These are phyloP conservation scores for Paralichthys olivaceus DNA, from an alignment of 2,113 vertebrate species.

Conservation along the genomic window DNA sequence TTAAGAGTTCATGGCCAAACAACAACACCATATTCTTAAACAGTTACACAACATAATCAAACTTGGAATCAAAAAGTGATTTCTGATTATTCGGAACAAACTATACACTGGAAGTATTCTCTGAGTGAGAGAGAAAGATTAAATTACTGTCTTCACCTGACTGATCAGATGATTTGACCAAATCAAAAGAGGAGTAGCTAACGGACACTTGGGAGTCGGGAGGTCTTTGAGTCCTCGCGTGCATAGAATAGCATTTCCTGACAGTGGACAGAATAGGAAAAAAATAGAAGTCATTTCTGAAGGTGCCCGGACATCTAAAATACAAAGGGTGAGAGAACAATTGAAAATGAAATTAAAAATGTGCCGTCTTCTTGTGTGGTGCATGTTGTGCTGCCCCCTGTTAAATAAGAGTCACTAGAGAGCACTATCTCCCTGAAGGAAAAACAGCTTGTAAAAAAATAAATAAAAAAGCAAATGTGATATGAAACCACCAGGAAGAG, in stretches of 20 bases:
- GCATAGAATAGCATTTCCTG: constrained; percentile 59
- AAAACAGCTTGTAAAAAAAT: constrained; percentile 17
- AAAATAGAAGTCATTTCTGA: constrained; percentile 53
- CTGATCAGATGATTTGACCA: constrained; percentile 4
- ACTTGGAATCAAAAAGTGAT: too few relatives aligned
- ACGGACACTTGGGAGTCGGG: constrained; percentile 18
- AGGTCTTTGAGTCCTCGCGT: constrained; percentile 45
- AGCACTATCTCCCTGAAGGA: constrained; percentile 49
- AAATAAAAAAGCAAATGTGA: constrained; percentile 24
- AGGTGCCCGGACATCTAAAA: constrained; percentile 65
- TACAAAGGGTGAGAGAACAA: constrained; percentile 64
- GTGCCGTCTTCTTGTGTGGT: constrained; percentile 53
- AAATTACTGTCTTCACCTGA: constrained; percentile 6
- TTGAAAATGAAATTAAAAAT: constrained; percentile 26
- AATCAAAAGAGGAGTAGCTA: neutral
- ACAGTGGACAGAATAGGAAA: constrained; percentile 60
- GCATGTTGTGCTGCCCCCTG: constrained; percentile 57
- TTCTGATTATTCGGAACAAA: too few relatives aligned
- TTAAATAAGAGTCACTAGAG: constrained; percentile 71
- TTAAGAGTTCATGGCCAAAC: too few relatives aligned
- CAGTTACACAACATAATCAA: too few relatives aligned
- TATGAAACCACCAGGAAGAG: constrained; percentile 28
- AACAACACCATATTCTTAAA: too few relatives aligned
- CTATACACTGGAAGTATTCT: neutral
- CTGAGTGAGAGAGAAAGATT: constrained; percentile 8